Evolutionary conservation across 2,797 vertebrate genomes (phyloP), one percentile per base, ranked within the genome.

Genomic region (Hapalemur alaotrensis): DNA sequence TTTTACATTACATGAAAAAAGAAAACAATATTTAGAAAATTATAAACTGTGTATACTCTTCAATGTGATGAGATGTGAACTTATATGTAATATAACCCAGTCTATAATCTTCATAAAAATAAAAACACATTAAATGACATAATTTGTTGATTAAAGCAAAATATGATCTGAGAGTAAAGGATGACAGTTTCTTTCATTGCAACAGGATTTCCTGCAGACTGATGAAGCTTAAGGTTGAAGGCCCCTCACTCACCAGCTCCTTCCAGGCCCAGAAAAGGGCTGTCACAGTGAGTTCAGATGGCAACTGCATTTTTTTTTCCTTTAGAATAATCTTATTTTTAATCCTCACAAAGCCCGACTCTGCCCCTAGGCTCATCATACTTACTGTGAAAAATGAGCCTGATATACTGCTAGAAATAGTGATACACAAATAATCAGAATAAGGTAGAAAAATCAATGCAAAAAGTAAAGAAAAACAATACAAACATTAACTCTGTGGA

Each of bases 391-490:
- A 86, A 78, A 88, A 57, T 69, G 13, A 84, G 80, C 17, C 35
- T 43, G 23, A 43, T 80, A 57, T 52, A 38, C 69, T 92, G 7
- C 17, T 84, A 69, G 54, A 92, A 89, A 61, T 43, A 83, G 23
- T 50, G 52, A 54, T 46, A 48, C 5, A 72, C 3, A 41, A n/a
- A 57, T 70, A 81, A 85, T 89, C 25, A 52, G 30, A 93, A 38
- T 32, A 23, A 25, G 5, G 43, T 30, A 73, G 41, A 83, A 87
- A 86, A 93, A 80, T n/a, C n/a, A 73, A 9, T 50, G 32, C 5
- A n/a, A 92, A 72, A 70, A 92, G 10, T 32, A 92, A 87, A 78
- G 43, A 23, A 93, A 83, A 87, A 20, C 12, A 57, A 93, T 73
- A 52, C 32, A 79, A 76, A 38, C 7, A 1, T n/a, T 54, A 73